A percentile compares a stretch with the other conserved stretches of the same genome.
These are phyloP conservation scores for Chlamydotis undulata DNA, from an alignment of 2,113 vertebrate species.

Conservation along the genomic window DNA sequence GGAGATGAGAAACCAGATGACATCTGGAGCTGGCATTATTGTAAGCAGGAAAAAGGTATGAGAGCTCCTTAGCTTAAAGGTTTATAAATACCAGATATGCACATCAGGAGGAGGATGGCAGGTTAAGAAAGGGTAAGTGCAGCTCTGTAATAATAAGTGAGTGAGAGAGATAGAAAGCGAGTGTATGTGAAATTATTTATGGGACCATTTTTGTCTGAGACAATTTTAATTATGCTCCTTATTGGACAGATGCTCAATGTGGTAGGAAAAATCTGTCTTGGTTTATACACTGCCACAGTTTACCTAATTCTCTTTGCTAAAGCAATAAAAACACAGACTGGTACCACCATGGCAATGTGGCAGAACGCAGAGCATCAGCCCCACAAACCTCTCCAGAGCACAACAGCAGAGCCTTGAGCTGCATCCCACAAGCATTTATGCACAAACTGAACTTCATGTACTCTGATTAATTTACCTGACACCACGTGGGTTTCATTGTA, in stretches of 20 bases:
- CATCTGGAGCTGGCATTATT: not conserved
- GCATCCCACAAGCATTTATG: not conserved
- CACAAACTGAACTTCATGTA: not conserved
- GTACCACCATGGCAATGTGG: not conserved
- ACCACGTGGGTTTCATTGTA: conserved; percentile 11
- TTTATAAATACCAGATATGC: conserved; percentile 15
- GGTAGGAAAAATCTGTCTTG: not conserved
- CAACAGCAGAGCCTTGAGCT: not conserved
- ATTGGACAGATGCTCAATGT: not conserved
- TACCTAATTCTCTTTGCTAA: not conserved
- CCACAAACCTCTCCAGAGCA: not conserved
- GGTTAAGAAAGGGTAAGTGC: not conserved
- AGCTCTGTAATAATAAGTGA: not conserved
- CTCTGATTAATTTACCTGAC: conserved; percentile 11
- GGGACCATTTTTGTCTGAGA: not conserved
- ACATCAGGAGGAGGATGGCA: not conserved
- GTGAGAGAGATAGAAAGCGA: not conserved
- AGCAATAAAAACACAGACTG: not conserved
- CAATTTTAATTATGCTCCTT: not conserved
- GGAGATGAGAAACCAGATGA: conserved; percentile 6
- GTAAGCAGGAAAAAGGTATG: not conserved
- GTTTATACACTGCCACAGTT: not conserved
- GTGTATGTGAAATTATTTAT: not conserved
- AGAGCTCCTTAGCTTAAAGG: not conserved
- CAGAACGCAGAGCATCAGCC: not conserved